A percentile compares a stretch with the other conserved stretches of the same genome.
phyloP scores from a whole-genome alignment of 2,888 invertebrate genomes.

The Heliconius cydno region DNA sequence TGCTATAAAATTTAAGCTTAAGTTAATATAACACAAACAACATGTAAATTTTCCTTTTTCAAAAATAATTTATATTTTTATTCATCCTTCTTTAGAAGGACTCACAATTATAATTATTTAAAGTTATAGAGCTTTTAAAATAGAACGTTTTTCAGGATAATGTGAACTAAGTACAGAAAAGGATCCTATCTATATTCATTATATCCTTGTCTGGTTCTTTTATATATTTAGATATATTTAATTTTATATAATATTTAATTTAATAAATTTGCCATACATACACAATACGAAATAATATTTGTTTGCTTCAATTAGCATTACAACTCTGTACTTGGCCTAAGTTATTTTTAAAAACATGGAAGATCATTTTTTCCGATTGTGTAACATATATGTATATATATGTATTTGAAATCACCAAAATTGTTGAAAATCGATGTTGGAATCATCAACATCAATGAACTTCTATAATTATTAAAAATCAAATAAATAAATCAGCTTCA shows the following conservation, averaged over 20 bases:
- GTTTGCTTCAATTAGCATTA: neutral
- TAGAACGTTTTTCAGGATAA: neutral
- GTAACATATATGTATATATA: neutral
- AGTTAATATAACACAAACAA: neutral
- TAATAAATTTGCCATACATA: neutral
- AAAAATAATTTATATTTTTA: neutral
- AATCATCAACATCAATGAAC: too few relatives aligned
- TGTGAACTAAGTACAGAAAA: neutral
- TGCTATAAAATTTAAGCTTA: neutral
- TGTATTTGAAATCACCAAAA: neutral
- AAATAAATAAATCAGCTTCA: too few relatives aligned
- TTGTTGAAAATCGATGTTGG: too few relatives aligned
- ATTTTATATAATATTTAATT: too few relatives aligned
- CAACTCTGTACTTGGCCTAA: too few relatives aligned
- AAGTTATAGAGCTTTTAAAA: slow-evolving; percentile 16
- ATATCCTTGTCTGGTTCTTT: neutral
- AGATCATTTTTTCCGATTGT: too few relatives aligned
- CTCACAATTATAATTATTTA: slow-evolving; percentile 16
- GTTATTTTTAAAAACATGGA: too few relatives aligned
- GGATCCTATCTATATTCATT: neutral
- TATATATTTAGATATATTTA: too few relatives aligned
- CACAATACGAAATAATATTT: too few relatives aligned
- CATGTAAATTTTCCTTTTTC: neutral
- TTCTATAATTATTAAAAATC: too few relatives aligned
- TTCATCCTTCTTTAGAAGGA: neutral